A percentile compares a stretch with the other conserved stretches of the same genome.
Evolutionary conservation across 2,797 vertebrate species (phyloP).

Genomic region (Catostomus latipinnis): DNA sequence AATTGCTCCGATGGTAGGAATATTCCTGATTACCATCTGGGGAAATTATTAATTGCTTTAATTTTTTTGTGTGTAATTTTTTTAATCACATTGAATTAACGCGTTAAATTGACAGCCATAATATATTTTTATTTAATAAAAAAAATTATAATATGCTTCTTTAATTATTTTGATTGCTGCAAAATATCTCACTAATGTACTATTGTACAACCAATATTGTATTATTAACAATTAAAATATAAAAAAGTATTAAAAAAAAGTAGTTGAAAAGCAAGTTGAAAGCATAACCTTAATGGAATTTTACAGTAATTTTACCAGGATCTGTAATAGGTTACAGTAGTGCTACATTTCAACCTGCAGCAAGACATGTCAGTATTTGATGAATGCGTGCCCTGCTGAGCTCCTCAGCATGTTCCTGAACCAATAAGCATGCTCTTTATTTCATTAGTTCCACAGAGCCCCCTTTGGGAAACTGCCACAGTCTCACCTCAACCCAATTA

Average conservation of each 20-base stretch:
- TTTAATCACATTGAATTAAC: too few species aligned
- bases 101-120: too few species aligned
- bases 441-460: conserved; percentile 68
- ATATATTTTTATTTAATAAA: too few species aligned
- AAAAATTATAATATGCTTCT: too few species aligned
- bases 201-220: not conserved
- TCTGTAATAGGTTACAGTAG: not conserved
- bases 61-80: too few species aligned
- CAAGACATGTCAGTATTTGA: conserved; percentile 39
- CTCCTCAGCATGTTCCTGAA: conserved; percentile 49
- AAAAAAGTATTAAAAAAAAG: too few species aligned
- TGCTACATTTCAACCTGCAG: not conserved
- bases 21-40: too few species aligned
- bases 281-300: not conserved
- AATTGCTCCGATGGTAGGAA: too few species aligned
- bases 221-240: too few species aligned
- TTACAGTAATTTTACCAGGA: not conserved
- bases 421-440: conserved; percentile 59
- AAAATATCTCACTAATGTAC: too few species aligned
- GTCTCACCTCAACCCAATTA: conserved; percentile 72
- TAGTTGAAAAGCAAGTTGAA: not conserved
- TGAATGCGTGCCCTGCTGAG: conserved; percentile 34
- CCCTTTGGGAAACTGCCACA: conserved; percentile 58
- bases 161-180: too few species aligned
- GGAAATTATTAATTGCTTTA: too few species aligned